Evolutionary conservation across 2,888 invertebrate genomes (phyloP).

Genomic region (Amiota minor): DNA sequence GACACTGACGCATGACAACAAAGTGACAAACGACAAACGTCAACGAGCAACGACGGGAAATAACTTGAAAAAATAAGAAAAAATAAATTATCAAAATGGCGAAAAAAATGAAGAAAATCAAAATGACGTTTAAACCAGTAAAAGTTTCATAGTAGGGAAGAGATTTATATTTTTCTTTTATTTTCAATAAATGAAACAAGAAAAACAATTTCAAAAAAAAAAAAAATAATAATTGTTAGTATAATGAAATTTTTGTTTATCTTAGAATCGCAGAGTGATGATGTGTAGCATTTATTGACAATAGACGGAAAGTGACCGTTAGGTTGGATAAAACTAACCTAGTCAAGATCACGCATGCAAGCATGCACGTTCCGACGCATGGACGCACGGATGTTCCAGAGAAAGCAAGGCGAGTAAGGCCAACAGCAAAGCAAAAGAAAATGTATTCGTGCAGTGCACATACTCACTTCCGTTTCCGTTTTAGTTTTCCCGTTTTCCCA

Average conservation of each 20-base stretch:
- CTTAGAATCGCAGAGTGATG: neutral
- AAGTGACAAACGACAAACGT: constrained; percentile 41
- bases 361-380: neutral
- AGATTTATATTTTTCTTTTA: neutral
- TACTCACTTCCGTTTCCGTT: constrained; percentile 63
- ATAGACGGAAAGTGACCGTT: neutral
- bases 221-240: neutral
- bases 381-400: too few relatives aligned
- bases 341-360: neutral
- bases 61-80: constrained; percentile 13
- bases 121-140: constrained; percentile 2
- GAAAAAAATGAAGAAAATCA: neutral
- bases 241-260: constrained; percentile 11
- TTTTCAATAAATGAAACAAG: neutral
- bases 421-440: neutral
- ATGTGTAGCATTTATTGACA: neutral
- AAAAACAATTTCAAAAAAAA: neutral
- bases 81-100: constrained; percentile 4
- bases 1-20: constrained; percentile 46
- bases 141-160: neutral
- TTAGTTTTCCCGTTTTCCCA: constrained; percentile 47
- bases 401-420: neutral
- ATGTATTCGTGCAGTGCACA: constrained; percentile 23
- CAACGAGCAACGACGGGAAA: constrained; percentile 27
- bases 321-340: too few relatives aligned